phyloP scores from a whole-genome alignment of 2,888 invertebrate species.

The Seira sanloemensis region DNA sequence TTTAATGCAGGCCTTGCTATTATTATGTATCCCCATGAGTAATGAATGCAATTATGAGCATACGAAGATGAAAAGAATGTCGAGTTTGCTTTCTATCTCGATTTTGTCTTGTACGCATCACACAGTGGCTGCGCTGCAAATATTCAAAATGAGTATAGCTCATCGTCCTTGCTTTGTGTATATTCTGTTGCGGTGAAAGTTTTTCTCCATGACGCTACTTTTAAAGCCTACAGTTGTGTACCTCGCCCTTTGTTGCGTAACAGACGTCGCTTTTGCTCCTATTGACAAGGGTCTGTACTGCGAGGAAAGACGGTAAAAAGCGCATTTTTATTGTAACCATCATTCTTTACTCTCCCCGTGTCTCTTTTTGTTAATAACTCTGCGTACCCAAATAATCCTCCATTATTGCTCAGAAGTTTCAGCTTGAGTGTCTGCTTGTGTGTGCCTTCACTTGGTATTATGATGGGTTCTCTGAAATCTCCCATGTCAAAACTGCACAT shows the following conservation, averaged over 20 bases:
- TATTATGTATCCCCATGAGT: conserved; percentile 22
- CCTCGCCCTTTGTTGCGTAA: neutral
- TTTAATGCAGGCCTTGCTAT: neutral
- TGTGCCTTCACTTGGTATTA: no score
- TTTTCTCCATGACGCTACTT: neutral
- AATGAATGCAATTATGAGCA: conserved; percentile 26
- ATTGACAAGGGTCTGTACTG: neutral
- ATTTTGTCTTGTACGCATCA: neutral
- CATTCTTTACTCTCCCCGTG: neutral
- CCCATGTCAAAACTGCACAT: no score
- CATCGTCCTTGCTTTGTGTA: neutral
- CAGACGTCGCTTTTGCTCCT: neutral
- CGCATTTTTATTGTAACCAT: neutral
- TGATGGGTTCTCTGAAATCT: no score
- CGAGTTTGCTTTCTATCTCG: neutral
- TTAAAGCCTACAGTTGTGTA: neutral
- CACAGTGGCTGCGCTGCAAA: no score
- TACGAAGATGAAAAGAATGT: conserved; percentile 22
- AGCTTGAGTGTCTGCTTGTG: neutral
- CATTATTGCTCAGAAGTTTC: neutral
- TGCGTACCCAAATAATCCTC: neutral
- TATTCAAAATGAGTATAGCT: neutral
- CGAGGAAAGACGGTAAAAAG: neutral
- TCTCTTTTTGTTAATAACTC: no score
- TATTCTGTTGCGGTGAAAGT: neutral